A percentile compares a stretch with the other conserved stretches of the same genome.
These are phyloP conservation scores for Trachymyrmex cornetzi DNA, from an alignment of 1,140 invertebrate genomes.

Conservation along the genomic window DNA sequence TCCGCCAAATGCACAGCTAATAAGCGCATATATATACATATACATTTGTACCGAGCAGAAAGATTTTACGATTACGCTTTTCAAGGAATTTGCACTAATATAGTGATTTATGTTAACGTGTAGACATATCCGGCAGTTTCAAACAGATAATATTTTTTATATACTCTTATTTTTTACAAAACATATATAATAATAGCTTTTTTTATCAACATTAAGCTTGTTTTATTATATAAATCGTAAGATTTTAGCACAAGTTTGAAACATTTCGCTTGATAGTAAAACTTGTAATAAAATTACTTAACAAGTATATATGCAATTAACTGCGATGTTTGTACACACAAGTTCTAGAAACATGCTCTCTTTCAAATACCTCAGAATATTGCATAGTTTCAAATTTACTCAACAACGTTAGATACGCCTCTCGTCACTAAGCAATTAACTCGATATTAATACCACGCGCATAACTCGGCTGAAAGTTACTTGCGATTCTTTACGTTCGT, in stretches of 20 bases:
- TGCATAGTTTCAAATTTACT: constrained; percentile 60
- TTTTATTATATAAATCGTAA: not conserved
- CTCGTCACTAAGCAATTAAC: constrained; percentile 78
- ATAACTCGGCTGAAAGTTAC: constrained; percentile 75
- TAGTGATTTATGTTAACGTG: constrained; percentile 4
- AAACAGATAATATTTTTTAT: not conserved
- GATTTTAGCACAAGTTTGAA: not conserved
- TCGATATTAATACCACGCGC: constrained; percentile 77
- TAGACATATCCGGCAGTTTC: not conserved
- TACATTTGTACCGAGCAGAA: not conserved
- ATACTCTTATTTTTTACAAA: not conserved
- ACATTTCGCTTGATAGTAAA: constrained; percentile 27
- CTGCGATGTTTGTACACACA: not conserved
- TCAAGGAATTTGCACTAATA: not conserved
- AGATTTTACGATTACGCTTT: not conserved
- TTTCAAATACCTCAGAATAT: constrained; percentile 13
- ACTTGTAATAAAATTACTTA: not conserved
- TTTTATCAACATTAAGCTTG: not conserved
- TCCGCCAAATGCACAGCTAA: not conserved
- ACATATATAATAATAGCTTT: not conserved
- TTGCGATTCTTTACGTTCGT: constrained; percentile 69
- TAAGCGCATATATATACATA: not conserved
- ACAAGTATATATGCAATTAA: constrained; percentile 20
- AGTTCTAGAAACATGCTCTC: constrained; percentile 22
- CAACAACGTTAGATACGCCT: constrained; percentile 3